Conservation (phyloP, 2,113 vertebrate species). For the Connochaetes taurinus region DNA sequence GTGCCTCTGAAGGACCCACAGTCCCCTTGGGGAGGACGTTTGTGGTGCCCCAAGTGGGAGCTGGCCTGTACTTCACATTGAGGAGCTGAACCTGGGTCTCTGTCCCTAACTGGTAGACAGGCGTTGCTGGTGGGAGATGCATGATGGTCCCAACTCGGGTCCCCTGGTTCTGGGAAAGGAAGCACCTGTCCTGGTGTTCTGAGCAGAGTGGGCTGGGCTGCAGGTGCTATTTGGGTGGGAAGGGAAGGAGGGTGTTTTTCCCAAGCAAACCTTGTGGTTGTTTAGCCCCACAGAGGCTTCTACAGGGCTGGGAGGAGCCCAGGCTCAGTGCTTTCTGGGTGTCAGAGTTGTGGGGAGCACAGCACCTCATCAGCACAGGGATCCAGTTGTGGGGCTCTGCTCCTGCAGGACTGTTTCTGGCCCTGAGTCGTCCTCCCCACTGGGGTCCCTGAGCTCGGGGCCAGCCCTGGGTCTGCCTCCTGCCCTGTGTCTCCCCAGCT, state of each 20-base stretch:
- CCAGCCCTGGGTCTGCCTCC: background rate
- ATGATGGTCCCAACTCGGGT: fast-evolving
- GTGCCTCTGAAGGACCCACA: background rate
- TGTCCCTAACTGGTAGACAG: background rate
- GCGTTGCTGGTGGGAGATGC: background rate
- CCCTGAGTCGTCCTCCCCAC: background rate
- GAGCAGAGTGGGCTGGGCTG: background rate
- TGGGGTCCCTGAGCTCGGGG: background rate
- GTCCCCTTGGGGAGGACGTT: background rate
- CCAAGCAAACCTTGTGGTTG: background rate
- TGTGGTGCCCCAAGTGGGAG: background rate
- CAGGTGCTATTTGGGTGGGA: background rate
- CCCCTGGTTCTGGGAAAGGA: background rate
- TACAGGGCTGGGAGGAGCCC: no score
- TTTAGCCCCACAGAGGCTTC: background rate
- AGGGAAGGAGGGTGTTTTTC: background rate
- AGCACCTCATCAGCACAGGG: fast-evolving
- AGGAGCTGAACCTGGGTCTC: fast-evolving
- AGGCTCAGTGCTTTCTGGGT: background rate
- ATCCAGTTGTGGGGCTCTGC: no score
- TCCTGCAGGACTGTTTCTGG: background rate
- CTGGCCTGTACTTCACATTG: fast-evolving
- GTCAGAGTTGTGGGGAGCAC: background rate
- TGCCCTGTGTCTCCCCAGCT: background rate
- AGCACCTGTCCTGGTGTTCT: background rate